Conservation (phyloP, 2,888 invertebrate species). For the Sarcophaga rosellei region DNA sequence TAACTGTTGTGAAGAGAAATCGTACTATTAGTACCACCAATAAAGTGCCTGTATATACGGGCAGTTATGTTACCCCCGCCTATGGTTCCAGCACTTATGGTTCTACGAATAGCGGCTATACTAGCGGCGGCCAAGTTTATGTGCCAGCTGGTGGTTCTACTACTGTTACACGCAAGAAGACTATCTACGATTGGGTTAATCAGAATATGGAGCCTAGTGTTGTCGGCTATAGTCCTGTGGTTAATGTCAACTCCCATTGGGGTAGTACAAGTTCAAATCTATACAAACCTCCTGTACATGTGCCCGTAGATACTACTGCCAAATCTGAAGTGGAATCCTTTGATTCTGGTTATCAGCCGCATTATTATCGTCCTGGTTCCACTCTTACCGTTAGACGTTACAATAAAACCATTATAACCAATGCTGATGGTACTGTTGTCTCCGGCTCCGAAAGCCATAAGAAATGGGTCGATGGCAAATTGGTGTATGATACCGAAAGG, state of each 20-base stretch:
- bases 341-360: constrained; percentile 58
- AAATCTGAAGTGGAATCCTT: constrained; percentile 67
- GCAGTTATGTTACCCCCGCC: constrained; percentile 50
- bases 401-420: constrained; percentile 76
- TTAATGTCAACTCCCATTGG: constrained; percentile 72
- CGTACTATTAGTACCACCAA: constrained; percentile 72
- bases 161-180: constrained; percentile 70
- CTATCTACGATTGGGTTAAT: constrained; percentile 75
- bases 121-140: constrained; percentile 40
- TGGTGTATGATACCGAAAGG: constrained; percentile 75
- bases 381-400: constrained; percentile 74
- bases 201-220: constrained; percentile 76
- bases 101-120: constrained; percentile 43
- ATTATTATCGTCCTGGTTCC: constrained; percentile 64
- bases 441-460: constrained; percentile 76
- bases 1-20: constrained; percentile 72
- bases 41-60: constrained; percentile 63
- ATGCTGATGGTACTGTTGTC: constrained; percentile 76
- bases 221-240: constrained; percentile 76
- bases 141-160: constrained; percentile 53
- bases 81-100: constrained; percentile 62
- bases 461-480: constrained; percentile 77
- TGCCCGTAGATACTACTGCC: constrained; percentile 69
- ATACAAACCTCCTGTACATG: constrained; percentile 69
- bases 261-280: constrained; percentile 45